Conservation (phyloP, 2,888 invertebrate genomes). For the Phengaris arion region DNA sequence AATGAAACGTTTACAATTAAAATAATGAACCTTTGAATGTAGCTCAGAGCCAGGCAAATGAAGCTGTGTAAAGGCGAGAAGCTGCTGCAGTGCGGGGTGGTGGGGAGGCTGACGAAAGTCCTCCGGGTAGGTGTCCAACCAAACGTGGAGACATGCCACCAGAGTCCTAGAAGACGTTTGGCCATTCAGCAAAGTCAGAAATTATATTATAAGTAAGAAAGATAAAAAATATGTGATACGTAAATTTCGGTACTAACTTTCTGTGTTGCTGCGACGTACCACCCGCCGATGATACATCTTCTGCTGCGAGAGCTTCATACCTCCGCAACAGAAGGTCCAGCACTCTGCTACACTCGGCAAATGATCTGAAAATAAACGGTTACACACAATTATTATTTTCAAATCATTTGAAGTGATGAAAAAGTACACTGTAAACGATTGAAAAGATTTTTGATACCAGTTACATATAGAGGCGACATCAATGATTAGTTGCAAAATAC, state of each 20-base stretch:
- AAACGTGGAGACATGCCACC: slow-evolving; percentile 94
- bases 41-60: slow-evolving; percentile 92
- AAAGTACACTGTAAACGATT: too few species aligned
- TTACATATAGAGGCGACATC: too few species aligned
- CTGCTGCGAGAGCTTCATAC: slow-evolving; percentile 84
- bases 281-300: slow-evolving; percentile 71
- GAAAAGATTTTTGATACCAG: too few species aligned
- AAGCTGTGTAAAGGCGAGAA: slow-evolving; percentile 91
- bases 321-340: slow-evolving; percentile 88
- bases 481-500: too few species aligned
- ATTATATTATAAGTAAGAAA: not conserved
- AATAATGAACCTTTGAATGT: slow-evolving; percentile 80
- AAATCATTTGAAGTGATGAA: too few species aligned
- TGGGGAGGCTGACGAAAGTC: slow-evolving; percentile 92
- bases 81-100: slow-evolving; percentile 87
- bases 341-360: slow-evolving; percentile 92
- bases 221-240: slow-evolving; percentile 19
- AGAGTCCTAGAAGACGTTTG: slow-evolving; percentile 81
- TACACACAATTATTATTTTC: not conserved
- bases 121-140: slow-evolving; percentile 98
- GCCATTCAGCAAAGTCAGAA: slow-evolving; percentile 2
- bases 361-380: slow-evolving; percentile 66
- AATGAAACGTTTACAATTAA: slow-evolving; percentile 19
- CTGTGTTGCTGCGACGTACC: slow-evolving; percentile 84
- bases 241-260: slow-evolving; percentile 72